These are phyloP conservation scores for Hemicrepidius hirtus DNA, from an alignment of 2,888 invertebrate genomes.

Conservation along the genomic window DNA sequence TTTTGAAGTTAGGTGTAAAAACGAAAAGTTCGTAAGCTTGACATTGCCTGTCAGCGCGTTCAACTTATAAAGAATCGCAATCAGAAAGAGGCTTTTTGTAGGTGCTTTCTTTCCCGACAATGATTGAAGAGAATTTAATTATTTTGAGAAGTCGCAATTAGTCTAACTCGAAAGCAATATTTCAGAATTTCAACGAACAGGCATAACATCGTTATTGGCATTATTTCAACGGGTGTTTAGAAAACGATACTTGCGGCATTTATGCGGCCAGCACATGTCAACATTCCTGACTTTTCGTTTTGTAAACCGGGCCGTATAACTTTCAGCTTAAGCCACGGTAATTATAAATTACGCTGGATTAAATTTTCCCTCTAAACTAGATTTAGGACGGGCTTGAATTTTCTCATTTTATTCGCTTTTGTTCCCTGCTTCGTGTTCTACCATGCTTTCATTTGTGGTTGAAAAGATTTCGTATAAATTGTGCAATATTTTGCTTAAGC, in stretches of 20 bases:
- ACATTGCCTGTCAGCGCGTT: slow-evolving; percentile 19
- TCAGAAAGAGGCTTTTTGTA: neutral
- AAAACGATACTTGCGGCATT: slow-evolving; percentile 50
- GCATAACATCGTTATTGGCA: slow-evolving; percentile 53
- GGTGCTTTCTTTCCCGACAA: slow-evolving; percentile 10
- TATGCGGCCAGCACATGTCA: slow-evolving; percentile 54
- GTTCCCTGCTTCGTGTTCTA: neutral
- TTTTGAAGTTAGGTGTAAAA: slow-evolving; percentile 3
- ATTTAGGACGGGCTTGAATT: slow-evolving; percentile 36
- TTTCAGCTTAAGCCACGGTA: slow-evolving; percentile 57
- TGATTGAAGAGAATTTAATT: slow-evolving; percentile 44
- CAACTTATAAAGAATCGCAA: neutral
- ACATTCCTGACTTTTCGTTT: slow-evolving; percentile 56
- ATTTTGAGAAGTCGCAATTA: slow-evolving; percentile 41
- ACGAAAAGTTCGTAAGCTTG: neutral
- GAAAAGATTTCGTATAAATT: too few relatives aligned
- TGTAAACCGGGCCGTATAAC: slow-evolving; percentile 60
- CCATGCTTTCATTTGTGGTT: too few relatives aligned
- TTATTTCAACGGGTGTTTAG: slow-evolving; percentile 58
- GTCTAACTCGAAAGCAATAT: slow-evolving; percentile 29
- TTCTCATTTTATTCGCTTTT: slow-evolving; percentile 19
- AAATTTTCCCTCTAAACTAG: slow-evolving; percentile 43
- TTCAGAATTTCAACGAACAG: slow-evolving; percentile 45
- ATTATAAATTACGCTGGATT: slow-evolving; percentile 60
- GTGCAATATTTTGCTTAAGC: too few relatives aligned